A percentile compares a stretch with the other conserved stretches of the same genome.
Conservation (phyloP, 2,797 vertebrate species). For the Hyperoplus immaculatus region DNA sequence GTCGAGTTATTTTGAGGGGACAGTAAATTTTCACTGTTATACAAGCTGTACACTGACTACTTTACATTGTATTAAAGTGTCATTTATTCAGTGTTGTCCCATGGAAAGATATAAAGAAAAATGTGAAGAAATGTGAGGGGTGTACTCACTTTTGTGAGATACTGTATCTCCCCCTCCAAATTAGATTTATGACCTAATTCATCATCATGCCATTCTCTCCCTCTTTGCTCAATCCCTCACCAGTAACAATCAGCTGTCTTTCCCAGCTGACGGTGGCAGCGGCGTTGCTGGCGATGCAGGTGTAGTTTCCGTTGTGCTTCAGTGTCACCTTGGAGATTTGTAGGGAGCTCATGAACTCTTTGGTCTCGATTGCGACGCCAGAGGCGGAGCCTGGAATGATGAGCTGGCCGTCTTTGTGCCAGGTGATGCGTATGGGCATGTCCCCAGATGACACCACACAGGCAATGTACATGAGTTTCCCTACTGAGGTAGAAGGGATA, state of each 20-base stretch:
- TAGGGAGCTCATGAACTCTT: conserved; percentile 98
- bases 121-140: too few species aligned
- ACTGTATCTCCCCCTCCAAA: conserved; percentile 27
- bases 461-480: conserved; percentile 98
- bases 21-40: too few species aligned
- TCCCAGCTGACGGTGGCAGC: conserved; percentile 97
- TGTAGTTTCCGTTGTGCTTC: conserved; percentile 98
- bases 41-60: too few species aligned
- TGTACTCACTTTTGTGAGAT: too few species aligned
- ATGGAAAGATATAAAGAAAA: too few species aligned
- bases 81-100: too few species aligned
- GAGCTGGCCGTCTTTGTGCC: conserved; percentile 98
- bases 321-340: conserved; percentile 98
- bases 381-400: conserved; percentile 93
- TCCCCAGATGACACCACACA: conserved; percentile 98
- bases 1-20: too few species aligned
- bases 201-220: conserved; percentile 11
- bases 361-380: conserved; percentile 97
- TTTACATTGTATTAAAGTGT: too few species aligned
- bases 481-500: conserved; percentile 97
- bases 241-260: conserved; percentile 95
- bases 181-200: conserved; percentile 34
- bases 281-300: conserved; percentile 95
- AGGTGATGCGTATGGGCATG: conserved; percentile 99
- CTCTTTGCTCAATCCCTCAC: conserved; percentile 80